Evolutionary conservation across 2,888 invertebrate species (phyloP).

Genomic region (Drosophila rubida): DNA sequence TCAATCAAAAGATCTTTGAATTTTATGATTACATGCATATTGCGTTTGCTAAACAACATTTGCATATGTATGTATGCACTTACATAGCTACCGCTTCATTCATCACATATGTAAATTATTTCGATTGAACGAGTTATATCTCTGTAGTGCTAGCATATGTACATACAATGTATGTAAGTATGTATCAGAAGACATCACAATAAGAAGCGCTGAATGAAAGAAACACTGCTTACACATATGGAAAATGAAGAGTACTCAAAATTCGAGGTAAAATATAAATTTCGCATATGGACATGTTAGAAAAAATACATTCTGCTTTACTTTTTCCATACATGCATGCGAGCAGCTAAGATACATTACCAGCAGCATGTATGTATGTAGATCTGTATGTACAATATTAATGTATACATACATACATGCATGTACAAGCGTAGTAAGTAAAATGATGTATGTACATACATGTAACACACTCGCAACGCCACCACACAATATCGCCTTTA

Average conservation of each 20-base stretch:
- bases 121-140: slow-evolving; percentile 39
- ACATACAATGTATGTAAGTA: slow-evolving; percentile 21
- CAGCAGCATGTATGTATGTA: slow-evolving; percentile 30
- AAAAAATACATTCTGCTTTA: slow-evolving; percentile 27
- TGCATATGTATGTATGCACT: slow-evolving; percentile 2
- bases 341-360: slow-evolving; percentile 23
- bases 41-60: slow-evolving; percentile 1
- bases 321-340: slow-evolving; percentile 38
- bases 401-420: too few relatives aligned
- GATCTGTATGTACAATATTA: too few relatives aligned
- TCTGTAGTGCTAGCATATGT: not conserved
- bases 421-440: too few relatives aligned
- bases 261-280: not conserved
- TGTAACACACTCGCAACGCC: slow-evolving; percentile 49
- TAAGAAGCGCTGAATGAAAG: slow-evolving; percentile 24
- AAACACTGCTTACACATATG: not conserved
- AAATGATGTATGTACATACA: slow-evolving; percentile 58
- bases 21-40: not conserved
- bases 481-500: slow-evolving; percentile 35
- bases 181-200: slow-evolving; percentile 33
- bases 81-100: slow-evolving; percentile 7
- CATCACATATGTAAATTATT: slow-evolving; percentile 34
- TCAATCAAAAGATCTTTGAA: slow-evolving; percentile 4
- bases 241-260: not conserved
- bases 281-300: slow-evolving; percentile 11